Evolutionary conservation across 2,888 invertebrate species (phyloP).

Genomic region (Brassicogethes aeneus): DNA sequence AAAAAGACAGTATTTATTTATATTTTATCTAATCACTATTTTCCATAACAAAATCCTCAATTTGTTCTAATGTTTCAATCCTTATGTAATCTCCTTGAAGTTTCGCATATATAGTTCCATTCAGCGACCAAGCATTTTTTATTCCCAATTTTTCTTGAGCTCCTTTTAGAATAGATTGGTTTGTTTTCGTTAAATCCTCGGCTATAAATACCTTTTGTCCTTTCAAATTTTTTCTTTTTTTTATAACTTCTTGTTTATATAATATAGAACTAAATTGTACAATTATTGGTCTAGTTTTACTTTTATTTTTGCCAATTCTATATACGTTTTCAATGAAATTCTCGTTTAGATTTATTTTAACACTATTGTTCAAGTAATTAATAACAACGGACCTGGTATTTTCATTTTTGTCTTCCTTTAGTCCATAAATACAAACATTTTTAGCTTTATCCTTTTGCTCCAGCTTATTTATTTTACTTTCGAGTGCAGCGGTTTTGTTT

Average conservation of each 20-base stretch:
- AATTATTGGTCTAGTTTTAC: background rate
- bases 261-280: background rate
- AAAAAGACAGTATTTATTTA: background rate
- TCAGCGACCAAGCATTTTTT: background rate
- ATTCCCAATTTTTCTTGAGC: background rate
- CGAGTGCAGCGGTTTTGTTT: background rate
- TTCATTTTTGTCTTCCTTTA: background rate
- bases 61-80: background rate
- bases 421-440: background rate
- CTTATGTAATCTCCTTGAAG: background rate
- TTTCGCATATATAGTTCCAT: background rate
- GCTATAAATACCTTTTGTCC: background rate
- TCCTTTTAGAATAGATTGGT: background rate
- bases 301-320: background rate
- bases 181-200: background rate
- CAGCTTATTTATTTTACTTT: constrained; percentile 1
- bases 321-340: background rate
- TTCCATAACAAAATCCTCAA: background rate
- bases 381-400: background rate
- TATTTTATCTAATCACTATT: background rate
- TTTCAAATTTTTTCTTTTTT: background rate
- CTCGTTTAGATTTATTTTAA: background rate
- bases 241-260: background rate
- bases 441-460: background rate
- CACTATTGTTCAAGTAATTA: background rate